Percentiles rank a stretch among this genome's conserved stretches.
These are phyloP conservation scores for Nyctalus aviator DNA, from an alignment of 2,797 vertebrate species.

Conservation along the genomic window DNA sequence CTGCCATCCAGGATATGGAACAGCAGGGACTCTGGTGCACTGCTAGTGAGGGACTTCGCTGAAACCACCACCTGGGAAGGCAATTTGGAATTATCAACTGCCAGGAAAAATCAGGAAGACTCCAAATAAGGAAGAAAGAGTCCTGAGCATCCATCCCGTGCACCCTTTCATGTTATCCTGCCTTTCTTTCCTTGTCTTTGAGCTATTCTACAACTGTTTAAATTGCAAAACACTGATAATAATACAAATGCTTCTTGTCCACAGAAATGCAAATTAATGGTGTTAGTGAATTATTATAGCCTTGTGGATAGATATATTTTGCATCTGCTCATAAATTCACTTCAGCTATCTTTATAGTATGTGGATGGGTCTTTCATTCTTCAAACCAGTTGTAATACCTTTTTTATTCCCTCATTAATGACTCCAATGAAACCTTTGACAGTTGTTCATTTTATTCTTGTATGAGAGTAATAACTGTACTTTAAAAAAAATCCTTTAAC, in stretches of 20 bases:
- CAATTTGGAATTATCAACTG: background rate
- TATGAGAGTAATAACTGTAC: background rate
- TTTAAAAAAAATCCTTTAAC: background rate
- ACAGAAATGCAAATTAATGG: conserved; percentile 17
- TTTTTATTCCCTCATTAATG: background rate
- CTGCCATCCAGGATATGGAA: background rate
- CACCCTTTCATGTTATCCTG: background rate
- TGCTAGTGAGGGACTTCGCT: background rate
- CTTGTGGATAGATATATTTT: background rate
- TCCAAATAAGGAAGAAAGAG: background rate
- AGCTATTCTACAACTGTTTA: background rate
- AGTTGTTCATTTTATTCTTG: background rate
- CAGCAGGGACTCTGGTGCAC: background rate
- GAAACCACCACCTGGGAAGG: conserved; percentile 1
- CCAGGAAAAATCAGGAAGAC: background rate
- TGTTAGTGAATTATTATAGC: background rate
- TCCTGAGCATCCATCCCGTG: background rate
- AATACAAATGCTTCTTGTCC: background rate
- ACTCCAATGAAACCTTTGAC: background rate
- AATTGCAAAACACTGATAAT: background rate
- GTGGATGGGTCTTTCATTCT: background rate
- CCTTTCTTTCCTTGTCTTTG: background rate
- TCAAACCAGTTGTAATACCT: conserved; percentile 1
- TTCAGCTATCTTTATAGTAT: background rate
- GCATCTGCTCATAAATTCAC: background rate